Evolutionary conservation across 2,797 vertebrate species (phyloP).

Genomic region (Alectoris magna): DNA sequence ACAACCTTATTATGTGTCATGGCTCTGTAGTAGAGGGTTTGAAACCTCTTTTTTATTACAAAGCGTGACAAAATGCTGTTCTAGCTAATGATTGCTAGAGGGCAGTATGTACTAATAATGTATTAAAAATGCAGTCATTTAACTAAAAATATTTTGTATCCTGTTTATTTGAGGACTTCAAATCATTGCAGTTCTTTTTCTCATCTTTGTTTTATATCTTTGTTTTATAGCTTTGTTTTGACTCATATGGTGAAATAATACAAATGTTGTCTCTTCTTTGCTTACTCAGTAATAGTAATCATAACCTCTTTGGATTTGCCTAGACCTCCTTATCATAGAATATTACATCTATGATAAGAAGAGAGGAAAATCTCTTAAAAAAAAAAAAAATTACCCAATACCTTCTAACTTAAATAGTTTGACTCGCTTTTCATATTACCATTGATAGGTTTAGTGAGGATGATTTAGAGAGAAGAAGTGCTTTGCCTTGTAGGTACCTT

Average conservation of each 20-base stretch:
- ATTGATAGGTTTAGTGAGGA: background rate
- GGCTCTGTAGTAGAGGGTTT: fast-evolving
- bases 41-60: fast-evolving
- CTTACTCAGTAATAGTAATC: background rate
- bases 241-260: fast-evolving
- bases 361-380: background rate
- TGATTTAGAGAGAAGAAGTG: background rate
- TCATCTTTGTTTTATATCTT: background rate
- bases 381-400: background rate
- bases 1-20: fast-evolving
- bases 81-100: slow-evolving; percentile 41
- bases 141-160: background rate
- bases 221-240: background rate
- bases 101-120: slow-evolving; percentile 68
- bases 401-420: background rate
- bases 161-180: background rate
- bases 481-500: background rate
- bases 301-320: background rate
- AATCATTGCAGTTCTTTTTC: background rate
- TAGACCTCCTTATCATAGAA: background rate
- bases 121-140: background rate
- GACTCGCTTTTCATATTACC: background rate
- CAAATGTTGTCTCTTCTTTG: background rate
- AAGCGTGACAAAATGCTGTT: background rate
- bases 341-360: background rate